Evolutionary conservation across 1,140 invertebrate species (phyloP), one percentile per base, ranked within the genome.

Genomic region (Colletes latitarsis): DNA sequence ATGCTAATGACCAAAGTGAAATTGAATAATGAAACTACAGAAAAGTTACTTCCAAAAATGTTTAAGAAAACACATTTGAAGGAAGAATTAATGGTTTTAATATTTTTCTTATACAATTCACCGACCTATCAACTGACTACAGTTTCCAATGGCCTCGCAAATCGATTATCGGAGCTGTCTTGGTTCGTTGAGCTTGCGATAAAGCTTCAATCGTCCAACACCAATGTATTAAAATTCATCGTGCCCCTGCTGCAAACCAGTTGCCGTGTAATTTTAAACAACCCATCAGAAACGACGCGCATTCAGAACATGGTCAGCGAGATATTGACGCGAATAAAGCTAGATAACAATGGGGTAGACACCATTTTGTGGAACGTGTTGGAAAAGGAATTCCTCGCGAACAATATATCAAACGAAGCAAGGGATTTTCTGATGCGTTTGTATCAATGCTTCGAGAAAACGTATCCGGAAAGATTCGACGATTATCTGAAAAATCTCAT

Each of bases 401-500:
- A 77, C 19, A 68, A 90, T 15, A 81, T 88, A 30, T 75, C 90
- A 14, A 80, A 82, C 3, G 55, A 66, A 6, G 69, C 82, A 0
- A 88, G 87, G 62, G 30, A 86, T 0, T 93, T 91, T 66, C 73
- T 93, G 12, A 76, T 83, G 88, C 15, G 83, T 78, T 17, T 94
- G 90, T 88, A 89, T 94, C 15, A 94, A 90, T 87, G 92, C 88
- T 81, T 96, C 2, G 96, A 96, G 89, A 92, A 87, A 67, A 94
- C 95, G 69, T 96, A 96, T 91, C 95, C 96, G 0, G 90, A 93
- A 17, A 94, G 92, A 41, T 97, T 96, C 86, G 96, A 97, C 84
- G 91, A 94, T 1, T 93, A 89, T 81, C 83, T 93, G 5, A 91
- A 92, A 62, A 88, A 86, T 6, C 30, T 92, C 0, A 92, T 92